Conservation (phyloP, 2,888 invertebrate genomes). For the Protonemura montana region DNA sequence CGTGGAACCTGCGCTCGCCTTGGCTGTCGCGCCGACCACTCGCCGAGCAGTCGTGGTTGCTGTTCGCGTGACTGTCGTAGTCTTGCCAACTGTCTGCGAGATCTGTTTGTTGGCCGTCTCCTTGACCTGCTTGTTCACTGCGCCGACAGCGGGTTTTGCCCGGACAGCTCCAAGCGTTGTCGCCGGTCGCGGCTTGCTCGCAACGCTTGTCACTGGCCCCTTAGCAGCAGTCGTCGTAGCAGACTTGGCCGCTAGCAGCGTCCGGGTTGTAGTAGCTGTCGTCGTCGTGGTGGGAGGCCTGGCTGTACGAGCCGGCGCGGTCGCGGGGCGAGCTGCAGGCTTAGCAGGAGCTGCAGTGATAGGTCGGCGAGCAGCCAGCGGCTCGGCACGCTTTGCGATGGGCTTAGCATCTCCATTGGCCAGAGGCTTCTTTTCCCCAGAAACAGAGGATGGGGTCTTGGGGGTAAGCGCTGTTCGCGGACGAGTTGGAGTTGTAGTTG, state of each 20-base stretch:
- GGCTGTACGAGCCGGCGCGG: conserved; percentile 25
- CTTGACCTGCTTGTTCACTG: conserved; percentile 69
- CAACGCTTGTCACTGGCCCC: not conserved
- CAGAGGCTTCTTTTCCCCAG: conserved; percentile 51
- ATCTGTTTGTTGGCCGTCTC: conserved; percentile 75
- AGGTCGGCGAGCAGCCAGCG: conserved; percentile 20
- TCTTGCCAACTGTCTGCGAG: conserved; percentile 63
- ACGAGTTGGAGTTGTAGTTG: conserved; percentile 49
- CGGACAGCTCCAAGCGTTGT: conserved; percentile 49
- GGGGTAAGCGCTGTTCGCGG: conserved; percentile 48
- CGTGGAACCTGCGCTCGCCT: conserved; percentile 49
- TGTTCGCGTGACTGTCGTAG: conserved; percentile 51
- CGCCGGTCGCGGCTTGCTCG: conserved; percentile 49
- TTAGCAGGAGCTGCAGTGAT: conserved; percentile 35
- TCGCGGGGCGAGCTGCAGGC: conserved; percentile 28
- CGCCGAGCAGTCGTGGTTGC: conserved; percentile 55
- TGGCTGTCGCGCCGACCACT: conserved; percentile 52
- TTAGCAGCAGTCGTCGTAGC: conserved; percentile 47
- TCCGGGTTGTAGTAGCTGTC: conserved; percentile 8
- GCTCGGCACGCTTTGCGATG: conserved; percentile 35
- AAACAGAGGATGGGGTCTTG: conserved; percentile 44
- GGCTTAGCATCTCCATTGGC: conserved; percentile 51
- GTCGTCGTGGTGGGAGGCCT: conserved; percentile 24
- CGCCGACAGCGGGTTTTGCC: conserved; percentile 54
- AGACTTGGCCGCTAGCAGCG: not conserved